phyloP scores from a whole-genome alignment of 2,888 invertebrate genomes.

The Minunthozetes semirufus region DNA sequence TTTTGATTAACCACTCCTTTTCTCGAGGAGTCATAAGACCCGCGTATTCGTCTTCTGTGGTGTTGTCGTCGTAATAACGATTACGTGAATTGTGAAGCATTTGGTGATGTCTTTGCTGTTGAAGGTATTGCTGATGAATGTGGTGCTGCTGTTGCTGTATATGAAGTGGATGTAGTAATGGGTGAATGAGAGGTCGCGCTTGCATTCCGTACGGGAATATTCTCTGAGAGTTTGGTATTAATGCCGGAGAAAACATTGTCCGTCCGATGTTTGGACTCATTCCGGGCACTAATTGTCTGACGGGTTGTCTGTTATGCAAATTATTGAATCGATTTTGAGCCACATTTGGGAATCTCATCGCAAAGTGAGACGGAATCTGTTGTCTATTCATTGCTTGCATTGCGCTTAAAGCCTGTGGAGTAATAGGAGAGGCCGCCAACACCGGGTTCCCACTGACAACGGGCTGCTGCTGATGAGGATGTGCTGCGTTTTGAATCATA shows the following conservation, averaged over 20 bases:
- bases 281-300: neutral
- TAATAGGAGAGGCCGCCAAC: too few relatives aligned
- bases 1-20: conserved; percentile 92
- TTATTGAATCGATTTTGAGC: conserved; percentile 1
- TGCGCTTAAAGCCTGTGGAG: neutral
- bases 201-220: conserved; percentile 6
- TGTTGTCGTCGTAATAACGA: neutral
- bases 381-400: neutral
- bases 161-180: conserved; percentile 16
- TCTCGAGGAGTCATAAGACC: conserved; percentile 90
- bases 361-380: neutral
- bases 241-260: neutral
- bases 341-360: neutral
- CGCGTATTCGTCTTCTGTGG: conserved; percentile 62
- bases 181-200: conserved; percentile 3
- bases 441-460: neutral
- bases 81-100: conserved; percentile 19
- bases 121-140: neutral
- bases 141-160: conserved; percentile 22
- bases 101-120: conserved; percentile 31
- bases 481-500: neutral
- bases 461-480: neutral
- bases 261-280: neutral
- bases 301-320: conserved; percentile 5
- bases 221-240: conserved; percentile 1